Conservation (phyloP, 2,888 invertebrate genomes). For the Iselma pallidipennis region DNA sequence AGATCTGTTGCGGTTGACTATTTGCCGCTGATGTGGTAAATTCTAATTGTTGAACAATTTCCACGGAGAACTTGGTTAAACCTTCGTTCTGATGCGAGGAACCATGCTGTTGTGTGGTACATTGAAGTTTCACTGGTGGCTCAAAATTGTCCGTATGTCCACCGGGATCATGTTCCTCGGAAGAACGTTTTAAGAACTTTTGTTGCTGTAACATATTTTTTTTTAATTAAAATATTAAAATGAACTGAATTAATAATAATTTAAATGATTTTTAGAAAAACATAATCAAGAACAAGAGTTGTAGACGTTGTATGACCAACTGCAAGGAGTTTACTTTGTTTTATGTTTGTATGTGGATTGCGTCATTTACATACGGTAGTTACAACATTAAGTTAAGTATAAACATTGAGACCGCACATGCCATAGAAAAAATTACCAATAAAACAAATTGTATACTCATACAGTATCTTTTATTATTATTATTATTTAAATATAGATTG, state of each 20-base stretch:
- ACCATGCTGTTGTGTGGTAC: conserved; percentile 61
- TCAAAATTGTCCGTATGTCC: conserved; percentile 61
- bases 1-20: conserved; percentile 87
- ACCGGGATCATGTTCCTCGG: conserved; percentile 66
- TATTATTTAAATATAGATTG: neutral
- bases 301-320: neutral
- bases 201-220: conserved; percentile 68
- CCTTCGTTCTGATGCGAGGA: conserved; percentile 57
- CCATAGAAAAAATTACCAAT: conserved; percentile 24
- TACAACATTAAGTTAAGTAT: conserved; percentile 19
- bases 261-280: too few relatives aligned
- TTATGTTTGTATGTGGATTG: conserved; percentile 23
- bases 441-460: conserved; percentile 14
- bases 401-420: conserved; percentile 8
- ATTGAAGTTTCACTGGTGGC: conserved; percentile 76
- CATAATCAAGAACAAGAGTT: neutral
- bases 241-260: too few relatives aligned
- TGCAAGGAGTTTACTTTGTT: neutral
- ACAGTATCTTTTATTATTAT: neutral
- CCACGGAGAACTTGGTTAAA: conserved; percentile 81
- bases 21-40: conserved; percentile 87
- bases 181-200: conserved; percentile 78
- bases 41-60: conserved; percentile 89
- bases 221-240: too few relatives aligned
- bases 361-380: conserved; percentile 39